phyloP scores from a whole-genome alignment of 2,113 vertebrate species.

The Esox niger region DNA sequence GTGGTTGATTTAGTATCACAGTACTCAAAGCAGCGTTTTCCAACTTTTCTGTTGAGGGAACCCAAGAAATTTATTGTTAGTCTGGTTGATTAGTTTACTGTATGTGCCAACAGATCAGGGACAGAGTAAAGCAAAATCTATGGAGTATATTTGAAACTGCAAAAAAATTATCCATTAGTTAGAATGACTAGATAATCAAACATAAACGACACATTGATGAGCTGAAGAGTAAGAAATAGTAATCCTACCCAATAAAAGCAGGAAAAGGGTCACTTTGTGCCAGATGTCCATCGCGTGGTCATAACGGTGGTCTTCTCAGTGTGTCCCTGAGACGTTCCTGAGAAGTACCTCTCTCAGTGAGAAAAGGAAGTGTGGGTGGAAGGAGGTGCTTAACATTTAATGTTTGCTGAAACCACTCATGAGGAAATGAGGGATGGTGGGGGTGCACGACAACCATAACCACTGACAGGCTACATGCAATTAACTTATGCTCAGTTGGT shows the following conservation, averaged over 20 bases:
- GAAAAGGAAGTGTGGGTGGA: constrained; percentile 11
- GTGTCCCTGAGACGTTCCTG: too few species aligned
- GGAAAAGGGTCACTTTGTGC: constrained; percentile 5
- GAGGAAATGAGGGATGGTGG: background rate
- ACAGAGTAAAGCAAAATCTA: background rate
- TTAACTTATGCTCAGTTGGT: too few species aligned
- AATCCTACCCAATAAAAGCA: constrained; percentile 55
- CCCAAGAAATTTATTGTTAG: background rate
- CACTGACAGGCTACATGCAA: too few species aligned
- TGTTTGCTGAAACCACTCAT: constrained; percentile 2
- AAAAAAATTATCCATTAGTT: too few species aligned
- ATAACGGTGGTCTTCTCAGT: constrained; percentile 25
- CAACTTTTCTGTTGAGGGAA: constrained; percentile 10
- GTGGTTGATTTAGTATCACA: constrained; percentile 10
- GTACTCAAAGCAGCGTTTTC: rapidly evolving
- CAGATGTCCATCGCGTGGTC: constrained; percentile 39
- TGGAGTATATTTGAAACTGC: background rate
- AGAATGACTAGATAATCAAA: too few species aligned
- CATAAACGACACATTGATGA: background rate
- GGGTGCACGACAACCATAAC: background rate
- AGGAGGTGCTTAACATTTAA: constrained; percentile 4
- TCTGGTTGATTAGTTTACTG: too few species aligned
- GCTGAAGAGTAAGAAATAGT: background rate
- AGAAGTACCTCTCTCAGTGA: constrained; percentile 9
- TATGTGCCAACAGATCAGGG: background rate